Evolutionary conservation across 1,140 invertebrate species (phyloP).

Genomic region (Drosophila athabasca): DNA sequence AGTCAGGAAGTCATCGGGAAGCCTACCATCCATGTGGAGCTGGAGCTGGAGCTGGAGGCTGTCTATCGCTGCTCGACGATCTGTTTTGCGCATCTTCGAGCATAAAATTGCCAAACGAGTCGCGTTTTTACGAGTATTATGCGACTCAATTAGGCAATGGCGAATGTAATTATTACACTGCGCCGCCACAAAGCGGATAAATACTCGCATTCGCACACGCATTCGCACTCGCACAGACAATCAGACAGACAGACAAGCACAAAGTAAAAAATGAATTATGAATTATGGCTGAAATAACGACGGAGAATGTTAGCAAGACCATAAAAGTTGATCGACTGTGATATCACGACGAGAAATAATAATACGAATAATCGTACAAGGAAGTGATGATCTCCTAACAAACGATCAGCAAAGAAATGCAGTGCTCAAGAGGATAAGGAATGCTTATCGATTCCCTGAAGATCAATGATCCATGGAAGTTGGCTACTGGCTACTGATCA

Average conservation of each 20-base stretch:
- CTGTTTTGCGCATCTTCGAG: conserved; percentile 41
- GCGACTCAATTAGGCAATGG: conserved; percentile 63
- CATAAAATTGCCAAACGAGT: conserved; percentile 52
- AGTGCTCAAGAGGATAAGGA: too few relatives aligned
- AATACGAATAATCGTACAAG: too few relatives aligned
- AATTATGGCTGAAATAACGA: not conserved
- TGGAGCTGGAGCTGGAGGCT: not conserved
- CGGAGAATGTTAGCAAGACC: not conserved
- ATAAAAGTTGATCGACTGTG: conserved; percentile 1
- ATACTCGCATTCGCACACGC: not conserved
- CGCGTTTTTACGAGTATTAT: conserved; percentile 40
- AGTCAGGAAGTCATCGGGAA: conserved; percentile 37
- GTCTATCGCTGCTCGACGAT: conserved; percentile 8
- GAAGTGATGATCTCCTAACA: too few relatives aligned
- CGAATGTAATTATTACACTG: conserved; percentile 24
- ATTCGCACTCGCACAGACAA: not conserved
- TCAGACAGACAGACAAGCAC: not conserved
- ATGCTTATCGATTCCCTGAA: too few relatives aligned
- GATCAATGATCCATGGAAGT: too few relatives aligned
- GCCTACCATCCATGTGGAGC: conserved; percentile 12
- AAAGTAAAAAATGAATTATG: conserved; percentile 28
- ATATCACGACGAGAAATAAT: too few relatives aligned
- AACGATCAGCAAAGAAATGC: too few relatives aligned
- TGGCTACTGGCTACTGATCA: too few relatives aligned
- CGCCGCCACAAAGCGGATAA: conserved; percentile 3